phyloP scores from a whole-genome alignment of 2,797 vertebrate species.

The Fistularia commersonii region DNA sequence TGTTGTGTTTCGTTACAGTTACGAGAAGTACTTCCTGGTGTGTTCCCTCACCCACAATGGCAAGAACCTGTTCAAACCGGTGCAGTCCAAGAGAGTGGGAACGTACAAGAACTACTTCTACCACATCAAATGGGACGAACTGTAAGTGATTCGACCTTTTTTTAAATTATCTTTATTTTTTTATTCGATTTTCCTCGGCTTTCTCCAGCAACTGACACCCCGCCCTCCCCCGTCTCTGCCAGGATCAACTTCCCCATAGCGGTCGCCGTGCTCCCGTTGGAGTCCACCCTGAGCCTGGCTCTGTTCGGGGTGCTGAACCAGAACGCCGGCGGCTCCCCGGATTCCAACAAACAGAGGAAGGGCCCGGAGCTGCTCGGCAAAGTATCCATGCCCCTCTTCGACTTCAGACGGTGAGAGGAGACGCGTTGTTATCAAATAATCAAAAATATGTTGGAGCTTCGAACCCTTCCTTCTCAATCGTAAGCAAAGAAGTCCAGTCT shows the following conservation, averaged over 20 bases:
- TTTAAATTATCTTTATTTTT: neutral
- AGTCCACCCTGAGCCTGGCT: slow-evolving; percentile 86
- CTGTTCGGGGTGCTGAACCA: slow-evolving; percentile 91
- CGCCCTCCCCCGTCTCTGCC: slow-evolving; percentile 10
- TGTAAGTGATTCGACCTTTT: slow-evolving; percentile 78
- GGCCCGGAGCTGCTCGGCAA: slow-evolving; percentile 89
- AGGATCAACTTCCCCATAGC: slow-evolving; percentile 96
- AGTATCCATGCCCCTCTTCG: slow-evolving; percentile 90
- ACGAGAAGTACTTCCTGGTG: slow-evolving; percentile 95
- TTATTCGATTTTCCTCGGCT: neutral
- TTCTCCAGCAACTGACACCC: neutral
- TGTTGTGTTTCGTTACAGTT: slow-evolving; percentile 70
- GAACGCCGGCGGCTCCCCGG: slow-evolving; percentile 87
- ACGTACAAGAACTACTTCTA: slow-evolving; percentile 97
- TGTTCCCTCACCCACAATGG: slow-evolving; percentile 93
- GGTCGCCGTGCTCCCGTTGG: slow-evolving; percentile 90
- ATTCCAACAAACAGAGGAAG: slow-evolving; percentile 94
- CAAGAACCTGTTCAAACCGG: slow-evolving; percentile 92
- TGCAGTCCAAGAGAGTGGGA: slow-evolving; percentile 96
- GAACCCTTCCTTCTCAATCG: too few relatives aligned
- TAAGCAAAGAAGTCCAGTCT: too few relatives aligned
- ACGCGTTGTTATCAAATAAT: too few relatives aligned
- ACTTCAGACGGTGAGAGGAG: slow-evolving; percentile 85
- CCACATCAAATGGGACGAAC: slow-evolving; percentile 96
- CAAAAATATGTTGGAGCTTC: too few relatives aligned